Percentiles rank a stretch among this genome's conserved stretches.
Conservation (phyloP, 2,113 vertebrate genomes). For the Anas platyrhynchos region DNA sequence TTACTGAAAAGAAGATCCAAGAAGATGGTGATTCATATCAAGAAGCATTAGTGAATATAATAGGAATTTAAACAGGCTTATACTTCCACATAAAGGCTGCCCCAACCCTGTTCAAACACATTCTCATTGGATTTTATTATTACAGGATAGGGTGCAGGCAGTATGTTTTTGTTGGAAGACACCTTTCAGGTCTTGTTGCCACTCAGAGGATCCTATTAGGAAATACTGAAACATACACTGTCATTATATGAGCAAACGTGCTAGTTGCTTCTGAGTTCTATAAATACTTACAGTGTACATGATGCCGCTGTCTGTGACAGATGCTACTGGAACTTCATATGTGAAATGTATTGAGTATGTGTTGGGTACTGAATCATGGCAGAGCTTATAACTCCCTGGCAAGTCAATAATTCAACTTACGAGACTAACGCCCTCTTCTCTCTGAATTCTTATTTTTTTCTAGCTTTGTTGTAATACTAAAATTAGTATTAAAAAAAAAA, state of each 20-base stretch:
- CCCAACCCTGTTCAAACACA: not conserved
- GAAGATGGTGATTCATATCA: not conserved
- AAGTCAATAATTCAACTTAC: not conserved
- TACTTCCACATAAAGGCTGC: not conserved
- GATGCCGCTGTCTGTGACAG: not conserved
- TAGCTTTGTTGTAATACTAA: not conserved
- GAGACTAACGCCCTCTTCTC: not conserved
- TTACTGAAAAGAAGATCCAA: not conserved
- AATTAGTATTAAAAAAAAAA: not conserved
- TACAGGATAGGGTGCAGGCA: not conserved
- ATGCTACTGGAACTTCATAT: not conserved
- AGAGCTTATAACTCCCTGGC: not conserved
- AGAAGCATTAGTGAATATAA: not conserved
- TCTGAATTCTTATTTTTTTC: conserved; percentile 5
- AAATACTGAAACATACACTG: not conserved
- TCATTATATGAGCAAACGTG: not conserved
- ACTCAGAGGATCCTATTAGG: not conserved
- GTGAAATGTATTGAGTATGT: not conserved
- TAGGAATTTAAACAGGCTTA: not conserved
- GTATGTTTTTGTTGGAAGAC: not conserved
- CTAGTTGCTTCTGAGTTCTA: not conserved
- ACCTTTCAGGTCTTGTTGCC: not conserved
- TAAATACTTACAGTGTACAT: not conserved
- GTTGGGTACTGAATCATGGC: not conserved
- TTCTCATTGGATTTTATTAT: not conserved